Percentiles rank a stretch among this genome's conserved stretches.
These are phyloP conservation scores for Pseudopodoces humilis DNA, from an alignment of 2,113 vertebrate species.

Conservation along the genomic window DNA sequence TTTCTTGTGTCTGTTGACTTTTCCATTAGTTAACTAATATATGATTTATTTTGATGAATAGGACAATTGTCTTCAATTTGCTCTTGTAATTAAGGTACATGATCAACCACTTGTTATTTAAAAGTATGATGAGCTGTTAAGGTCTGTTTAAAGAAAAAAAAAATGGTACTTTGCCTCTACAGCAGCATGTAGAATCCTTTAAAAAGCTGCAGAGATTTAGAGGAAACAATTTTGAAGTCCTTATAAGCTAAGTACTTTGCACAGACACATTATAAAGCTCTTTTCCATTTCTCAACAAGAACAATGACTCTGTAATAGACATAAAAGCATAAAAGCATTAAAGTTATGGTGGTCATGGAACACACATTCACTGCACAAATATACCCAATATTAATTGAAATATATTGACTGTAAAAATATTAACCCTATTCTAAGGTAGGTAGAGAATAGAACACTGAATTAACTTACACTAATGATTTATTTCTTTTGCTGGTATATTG, in stretches of 20 bases:
- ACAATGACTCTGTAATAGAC: neutral
- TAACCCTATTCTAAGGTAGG: neutral
- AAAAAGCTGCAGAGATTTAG: neutral
- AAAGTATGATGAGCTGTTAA: constrained; percentile 23
- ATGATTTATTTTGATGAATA: constrained; percentile 40
- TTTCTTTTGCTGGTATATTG: neutral
- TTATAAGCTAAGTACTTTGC: neutral
- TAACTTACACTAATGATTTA: neutral
- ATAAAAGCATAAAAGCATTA: neutral
- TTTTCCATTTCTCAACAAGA: neutral
- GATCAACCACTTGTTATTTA: constrained; percentile 40
- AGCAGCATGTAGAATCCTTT: neutral
- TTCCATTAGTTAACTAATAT: constrained; percentile 61
- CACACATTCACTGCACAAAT: neutral
- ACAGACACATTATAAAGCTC: neutral
- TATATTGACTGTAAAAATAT: neutral
- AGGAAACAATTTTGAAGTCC: neutral
- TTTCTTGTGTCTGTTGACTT: constrained; percentile 51
- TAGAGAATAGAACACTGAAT: neutral
- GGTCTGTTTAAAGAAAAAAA: neutral
- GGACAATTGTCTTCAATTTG: constrained; percentile 40
- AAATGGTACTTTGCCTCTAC: neutral
- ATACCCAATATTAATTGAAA: neutral
- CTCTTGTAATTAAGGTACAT: constrained; percentile 48
- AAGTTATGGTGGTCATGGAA: neutral